Conservation (phyloP, 2,888 invertebrate species). For the Aphidoletes aphidimyza region DNA sequence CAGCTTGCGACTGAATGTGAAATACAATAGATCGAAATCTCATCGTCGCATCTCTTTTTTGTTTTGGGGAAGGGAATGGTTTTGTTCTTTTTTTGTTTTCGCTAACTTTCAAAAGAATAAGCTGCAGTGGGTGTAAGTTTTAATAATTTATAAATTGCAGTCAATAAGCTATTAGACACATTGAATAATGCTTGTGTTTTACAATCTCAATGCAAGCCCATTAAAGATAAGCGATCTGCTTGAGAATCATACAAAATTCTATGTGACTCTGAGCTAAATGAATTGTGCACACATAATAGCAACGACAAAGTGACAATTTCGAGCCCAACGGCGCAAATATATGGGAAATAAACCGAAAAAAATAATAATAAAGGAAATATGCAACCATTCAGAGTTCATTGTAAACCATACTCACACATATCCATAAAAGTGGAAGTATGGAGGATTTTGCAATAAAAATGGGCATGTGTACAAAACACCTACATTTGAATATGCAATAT, state of each 20-base stretch:
- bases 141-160: conserved; percentile 15
- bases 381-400: too few relatives aligned
- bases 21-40: too few relatives aligned
- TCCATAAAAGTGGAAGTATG: background rate
- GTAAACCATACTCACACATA: too few relatives aligned
- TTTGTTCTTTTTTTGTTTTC: too few relatives aligned
- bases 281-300: background rate
- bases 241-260: background rate
- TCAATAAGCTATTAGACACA: background rate
- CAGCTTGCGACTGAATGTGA: too few relatives aligned
- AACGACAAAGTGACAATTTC: background rate
- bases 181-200: background rate
- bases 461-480: background rate
- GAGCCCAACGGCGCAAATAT: too few relatives aligned
- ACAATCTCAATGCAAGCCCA: background rate
- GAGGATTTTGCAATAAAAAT: background rate
- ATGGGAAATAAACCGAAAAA: too few relatives aligned
- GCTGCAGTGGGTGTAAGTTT: background rate
- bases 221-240: background rate
- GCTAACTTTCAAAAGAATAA: too few relatives aligned
- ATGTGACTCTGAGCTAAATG: background rate
- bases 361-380: too few relatives aligned
- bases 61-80: background rate
- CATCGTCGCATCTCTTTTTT: background rate
- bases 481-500: conserved; percentile 4